Evolutionary conservation across 1,140 invertebrate species (phyloP), one percentile per base, ranked within the genome.

Genomic region (Dinothrombium tinctorium): DNA sequence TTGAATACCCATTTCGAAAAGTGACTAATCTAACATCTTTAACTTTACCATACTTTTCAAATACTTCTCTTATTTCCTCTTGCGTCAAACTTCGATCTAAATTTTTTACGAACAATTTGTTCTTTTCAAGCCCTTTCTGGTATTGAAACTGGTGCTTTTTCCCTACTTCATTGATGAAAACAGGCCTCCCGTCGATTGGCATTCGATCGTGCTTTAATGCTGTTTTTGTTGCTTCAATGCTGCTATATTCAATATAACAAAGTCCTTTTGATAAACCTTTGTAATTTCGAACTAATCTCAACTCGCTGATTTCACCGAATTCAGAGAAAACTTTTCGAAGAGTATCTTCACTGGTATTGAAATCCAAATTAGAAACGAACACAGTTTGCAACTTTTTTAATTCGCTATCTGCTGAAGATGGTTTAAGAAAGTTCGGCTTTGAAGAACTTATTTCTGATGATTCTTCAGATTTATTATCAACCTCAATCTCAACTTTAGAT

Each of bases 331-430:
- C 56, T 40, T 65, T 51, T 50, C 53, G 58, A 5, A 78, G 56
- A 42, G 63, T 58, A 4, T 73, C 64, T 49, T 74, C 72, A 4
- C 61, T 62, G 0, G 66, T 52, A 11, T 56, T 59, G 52, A 71
- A 83, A 47, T 72, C 69, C 28, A 90, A 61, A 64, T 90, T 90
- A 57, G 80, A 86, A 22, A 87, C 58, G 59, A 90, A 87, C 9
- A 83, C 69, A 1, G 79, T 78, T 46, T 63, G 57, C 40, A 63
- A 54, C 44, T 67, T 59, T 54, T 63, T 44, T 11, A 12, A 22
- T 44, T 33, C 40, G 48, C 56, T 44, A 46, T 38, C 24, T 40
- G 49, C 3, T 53, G n/a, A n/a, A n/a, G n/a, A n/a, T n/a, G n/a
- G n/a, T n/a, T n/a, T n/a, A n/a, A n/a, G n/a, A n/a, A n/a, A n/a